Evolutionary conservation across 2,888 invertebrate species (phyloP), one percentile per base, ranked within the genome.

Genomic region (Andrena praecox): DNA sequence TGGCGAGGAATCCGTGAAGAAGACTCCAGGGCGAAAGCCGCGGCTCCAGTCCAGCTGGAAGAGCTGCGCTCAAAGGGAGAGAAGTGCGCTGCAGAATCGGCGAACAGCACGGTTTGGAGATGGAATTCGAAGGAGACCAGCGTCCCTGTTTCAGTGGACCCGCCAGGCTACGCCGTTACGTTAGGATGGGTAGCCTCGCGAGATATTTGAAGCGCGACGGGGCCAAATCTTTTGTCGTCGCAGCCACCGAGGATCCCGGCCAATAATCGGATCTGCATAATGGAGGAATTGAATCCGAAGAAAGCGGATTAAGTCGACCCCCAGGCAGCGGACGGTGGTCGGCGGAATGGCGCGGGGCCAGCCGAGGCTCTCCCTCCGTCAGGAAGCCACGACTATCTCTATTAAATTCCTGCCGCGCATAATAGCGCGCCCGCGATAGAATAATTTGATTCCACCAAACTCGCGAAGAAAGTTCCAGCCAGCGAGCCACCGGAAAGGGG

Each of bases 191-290:
- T 24, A 20, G 24, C 52, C 62, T 52, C 42, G n/a, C 8, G 48
- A 16, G 50, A 27, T 7, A 16, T 70, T 64, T 42, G 33, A 56
- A 56, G 42, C n/a, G 3, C 29, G 24, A 12, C 42, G 27, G 27
- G 48, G 35, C 5, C 12, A 63, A 31, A 29, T 12, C 24, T 42
- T 60, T 77, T 29, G 33, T 74, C 73, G 20, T 54, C 10, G 48
- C 54, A 29, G 12, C 52, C 20, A 7, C 42, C 54, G 69, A 7
- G 48, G 24, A 66, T 77, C 75, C 20, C 54, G 63, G 50, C 35
- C 68, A 66, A 68, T 83, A 83, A 77, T 75, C 77, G 71, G 75
- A 78, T 84, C 72, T 76, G 67, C 78, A 75, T 84, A 78, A 81
- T 74, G 69, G 75, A 70, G 24, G 60, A 68, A 50, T 50, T 27